Conservation (phyloP, 2,797 vertebrate genomes). For the Pseudotriccus pelzelni region DNA sequence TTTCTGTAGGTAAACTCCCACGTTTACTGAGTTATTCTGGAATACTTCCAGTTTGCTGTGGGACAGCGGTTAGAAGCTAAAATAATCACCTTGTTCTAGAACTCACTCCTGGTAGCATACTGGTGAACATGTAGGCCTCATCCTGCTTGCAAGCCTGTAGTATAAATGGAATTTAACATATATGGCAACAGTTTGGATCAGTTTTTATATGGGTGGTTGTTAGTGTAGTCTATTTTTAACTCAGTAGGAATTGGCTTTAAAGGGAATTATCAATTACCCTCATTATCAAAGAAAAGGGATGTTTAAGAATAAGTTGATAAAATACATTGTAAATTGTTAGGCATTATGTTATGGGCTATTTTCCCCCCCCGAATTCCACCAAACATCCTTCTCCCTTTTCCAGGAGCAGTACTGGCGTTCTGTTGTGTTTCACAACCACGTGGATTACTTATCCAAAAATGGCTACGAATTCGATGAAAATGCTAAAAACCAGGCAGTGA, state of each 20-base stretch:
- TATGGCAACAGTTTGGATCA: neutral
- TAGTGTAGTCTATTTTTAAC: neutral
- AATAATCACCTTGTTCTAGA: neutral
- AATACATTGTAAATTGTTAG: neutral
- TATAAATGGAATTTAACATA: neutral
- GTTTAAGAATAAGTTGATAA: neutral
- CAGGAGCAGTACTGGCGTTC: conserved; percentile 96
- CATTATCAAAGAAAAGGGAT: neutral
- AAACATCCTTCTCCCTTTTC: neutral
- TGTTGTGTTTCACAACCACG: conserved; percentile 85
- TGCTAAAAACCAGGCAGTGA: conserved; percentile 78
- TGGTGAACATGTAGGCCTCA: neutral
- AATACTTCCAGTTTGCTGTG: neutral
- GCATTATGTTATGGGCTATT: neutral
- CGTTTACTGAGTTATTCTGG: neutral
- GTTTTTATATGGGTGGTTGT: neutral
- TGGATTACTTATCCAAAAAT: conserved; percentile 86
- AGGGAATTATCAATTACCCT: neutral
- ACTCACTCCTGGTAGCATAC: neutral
- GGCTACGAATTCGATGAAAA: conserved; percentile 88
- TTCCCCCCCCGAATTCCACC: neutral
- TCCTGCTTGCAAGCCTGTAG: neutral
- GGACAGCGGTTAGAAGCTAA: neutral
- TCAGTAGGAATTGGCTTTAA: neutral
- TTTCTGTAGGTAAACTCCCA: neutral